Conservation (phyloP, 2,888 invertebrate species). For the Epiblema foenella region DNA sequence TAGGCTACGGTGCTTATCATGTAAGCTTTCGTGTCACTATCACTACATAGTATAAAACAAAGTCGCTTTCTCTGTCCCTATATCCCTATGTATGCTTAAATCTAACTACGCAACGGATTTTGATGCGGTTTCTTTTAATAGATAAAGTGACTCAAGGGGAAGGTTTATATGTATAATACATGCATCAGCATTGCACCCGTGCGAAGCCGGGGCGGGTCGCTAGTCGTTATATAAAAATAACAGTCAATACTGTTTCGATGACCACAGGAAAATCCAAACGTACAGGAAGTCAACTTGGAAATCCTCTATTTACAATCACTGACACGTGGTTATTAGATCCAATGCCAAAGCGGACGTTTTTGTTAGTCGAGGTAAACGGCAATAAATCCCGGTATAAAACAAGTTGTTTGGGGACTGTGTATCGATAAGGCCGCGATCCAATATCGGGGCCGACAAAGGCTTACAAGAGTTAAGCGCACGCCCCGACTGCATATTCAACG, state of each 20-base stretch:
- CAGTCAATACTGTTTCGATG: neutral
- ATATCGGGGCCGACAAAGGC: constrained; percentile 82
- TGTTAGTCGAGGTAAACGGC: constrained; percentile 4
- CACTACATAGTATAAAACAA: too few species aligned
- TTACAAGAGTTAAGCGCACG: constrained; percentile 82
- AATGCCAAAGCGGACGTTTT: constrained; percentile 13
- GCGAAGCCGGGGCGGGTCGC: too few species aligned
- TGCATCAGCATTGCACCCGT: too few species aligned
- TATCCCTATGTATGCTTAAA: too few species aligned
- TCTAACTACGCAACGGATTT: too few species aligned
- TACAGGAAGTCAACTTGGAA: neutral
- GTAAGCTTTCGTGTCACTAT: too few species aligned
- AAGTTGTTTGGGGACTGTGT: constrained; percentile 54
- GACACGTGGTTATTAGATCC: neutral
- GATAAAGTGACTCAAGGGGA: too few species aligned
- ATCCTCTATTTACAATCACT: neutral
- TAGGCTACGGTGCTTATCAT: too few species aligned
- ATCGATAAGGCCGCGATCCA: constrained; percentile 76
- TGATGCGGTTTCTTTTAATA: too few species aligned
- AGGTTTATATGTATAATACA: too few species aligned
- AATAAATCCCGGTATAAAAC: constrained; percentile 38
- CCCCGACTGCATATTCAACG: constrained; percentile 82
- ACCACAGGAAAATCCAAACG: neutral
- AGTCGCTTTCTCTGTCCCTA: too few species aligned
- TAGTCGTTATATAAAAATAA: too few species aligned